Evolutionary conservation across 1,140 invertebrate genomes (phyloP).

Genomic region (Anadara kagoshimensis): DNA sequence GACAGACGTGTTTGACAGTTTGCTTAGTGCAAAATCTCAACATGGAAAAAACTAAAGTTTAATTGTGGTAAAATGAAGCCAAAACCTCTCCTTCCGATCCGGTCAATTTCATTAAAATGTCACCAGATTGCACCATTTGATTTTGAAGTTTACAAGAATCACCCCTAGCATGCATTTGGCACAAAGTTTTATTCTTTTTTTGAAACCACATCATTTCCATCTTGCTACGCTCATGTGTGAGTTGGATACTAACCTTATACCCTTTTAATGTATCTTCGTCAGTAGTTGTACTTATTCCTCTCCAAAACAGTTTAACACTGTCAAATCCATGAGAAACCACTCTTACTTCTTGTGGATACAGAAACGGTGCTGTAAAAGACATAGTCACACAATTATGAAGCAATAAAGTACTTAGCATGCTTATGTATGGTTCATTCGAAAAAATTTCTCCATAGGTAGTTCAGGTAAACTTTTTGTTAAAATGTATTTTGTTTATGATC

Average conservation of each 20-base stretch:
- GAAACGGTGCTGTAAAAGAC: constrained; percentile 42
- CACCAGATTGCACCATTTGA: too few species aligned
- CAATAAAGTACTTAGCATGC: not conserved
- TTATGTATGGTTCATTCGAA: not conserved
- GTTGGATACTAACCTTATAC: constrained; percentile 43
- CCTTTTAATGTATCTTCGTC: constrained; percentile 48
- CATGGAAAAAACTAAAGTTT: too few species aligned
- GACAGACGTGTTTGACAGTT: too few species aligned
- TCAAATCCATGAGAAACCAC: constrained; percentile 39
- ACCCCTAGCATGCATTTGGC: too few species aligned
- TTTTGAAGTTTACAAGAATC: too few species aligned
- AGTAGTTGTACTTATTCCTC: constrained; percentile 44
- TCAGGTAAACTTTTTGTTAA: not conserved
- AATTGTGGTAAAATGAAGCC: too few species aligned
- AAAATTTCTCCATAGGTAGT: not conserved
- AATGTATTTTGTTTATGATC: not conserved
- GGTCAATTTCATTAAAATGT: too few species aligned
- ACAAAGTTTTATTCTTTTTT: too few species aligned
- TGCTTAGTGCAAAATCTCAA: too few species aligned
- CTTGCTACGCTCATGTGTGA: too few species aligned
- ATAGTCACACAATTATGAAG: constrained; percentile 1
- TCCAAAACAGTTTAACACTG: constrained; percentile 47
- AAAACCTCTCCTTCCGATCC: too few species aligned
- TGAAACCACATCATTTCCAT: too few species aligned
- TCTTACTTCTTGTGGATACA: constrained; percentile 55